These are phyloP conservation scores for Tetragonisca angustula DNA, from an alignment of 2,888 invertebrate genomes.

Conservation along the genomic window DNA sequence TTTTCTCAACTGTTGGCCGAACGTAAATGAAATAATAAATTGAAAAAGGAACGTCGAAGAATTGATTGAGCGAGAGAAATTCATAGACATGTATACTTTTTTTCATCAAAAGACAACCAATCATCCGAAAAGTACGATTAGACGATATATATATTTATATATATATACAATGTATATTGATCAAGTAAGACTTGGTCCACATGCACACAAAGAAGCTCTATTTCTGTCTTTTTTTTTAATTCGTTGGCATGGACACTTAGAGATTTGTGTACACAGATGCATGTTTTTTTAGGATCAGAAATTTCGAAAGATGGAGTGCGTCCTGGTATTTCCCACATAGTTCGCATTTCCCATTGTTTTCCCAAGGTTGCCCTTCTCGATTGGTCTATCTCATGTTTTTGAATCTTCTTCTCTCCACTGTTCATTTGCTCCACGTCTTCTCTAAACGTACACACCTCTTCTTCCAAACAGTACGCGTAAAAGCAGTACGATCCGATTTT, in stretches of 20 bases:
- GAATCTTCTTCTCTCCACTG: slow-evolving; percentile 32
- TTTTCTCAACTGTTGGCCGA: slow-evolving; percentile 72
- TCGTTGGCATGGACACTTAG: slow-evolving; percentile 45
- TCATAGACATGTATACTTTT: slow-evolving; percentile 45
- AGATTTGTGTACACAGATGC: slow-evolving; percentile 6
- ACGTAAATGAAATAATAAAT: slow-evolving; percentile 75
- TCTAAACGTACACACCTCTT: slow-evolving; percentile 47
- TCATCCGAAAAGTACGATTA: slow-evolving; percentile 75
- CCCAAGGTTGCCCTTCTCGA: slow-evolving; percentile 44
- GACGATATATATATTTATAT: slow-evolving; percentile 37
- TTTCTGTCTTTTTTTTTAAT: slow-evolving; percentile 32
- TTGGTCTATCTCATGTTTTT: slow-evolving; percentile 38
- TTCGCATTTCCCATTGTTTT: slow-evolving; percentile 53
- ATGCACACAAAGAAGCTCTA: slow-evolving; percentile 39
- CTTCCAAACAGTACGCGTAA: slow-evolving; percentile 25
- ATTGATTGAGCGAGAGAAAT: slow-evolving; percentile 67
- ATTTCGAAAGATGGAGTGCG: slow-evolving; percentile 65
- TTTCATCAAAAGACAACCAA: slow-evolving; percentile 75
- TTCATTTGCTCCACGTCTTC: slow-evolving; percentile 54
- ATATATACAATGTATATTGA: slow-evolving; percentile 81
- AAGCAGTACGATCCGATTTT: slow-evolving; percentile 39
- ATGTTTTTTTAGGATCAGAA: slow-evolving; percentile 21
- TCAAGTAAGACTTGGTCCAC: slow-evolving; percentile 83
- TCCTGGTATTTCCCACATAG: slow-evolving; percentile 77
- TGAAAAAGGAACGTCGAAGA: slow-evolving; percentile 72